Percentiles rank a stretch among this genome's conserved stretches.
Conservation (phyloP, 2,888 invertebrate species). For the Kuschelorhynchus macadamiae region DNA sequence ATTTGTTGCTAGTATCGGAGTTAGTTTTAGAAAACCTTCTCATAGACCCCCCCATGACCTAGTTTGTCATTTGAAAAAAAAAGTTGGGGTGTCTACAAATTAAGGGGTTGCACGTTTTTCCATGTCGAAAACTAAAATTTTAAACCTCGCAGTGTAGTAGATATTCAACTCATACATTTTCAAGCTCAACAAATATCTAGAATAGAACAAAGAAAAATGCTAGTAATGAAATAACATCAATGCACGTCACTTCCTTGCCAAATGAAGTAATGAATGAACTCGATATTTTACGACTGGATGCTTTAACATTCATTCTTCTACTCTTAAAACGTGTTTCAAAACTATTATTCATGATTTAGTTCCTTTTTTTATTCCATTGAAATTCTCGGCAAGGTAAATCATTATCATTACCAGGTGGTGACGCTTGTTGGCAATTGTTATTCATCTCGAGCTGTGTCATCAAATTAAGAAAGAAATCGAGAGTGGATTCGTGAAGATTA, state of each 20-base stretch:
- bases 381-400: slow-evolving; percentile 37
- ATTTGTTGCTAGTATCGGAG: too few relatives aligned
- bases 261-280: slow-evolving; percentile 28
- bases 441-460: slow-evolving; percentile 18
- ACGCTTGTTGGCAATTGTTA: slow-evolving; percentile 10
- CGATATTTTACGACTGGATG: slow-evolving; percentile 2
- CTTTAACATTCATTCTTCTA: slow-evolving; percentile 8
- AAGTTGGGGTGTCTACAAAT: too few relatives aligned
- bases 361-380: slow-evolving; percentile 23
- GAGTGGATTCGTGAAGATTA: too few relatives aligned
- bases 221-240: neutral
- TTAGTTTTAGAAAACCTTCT: too few relatives aligned
- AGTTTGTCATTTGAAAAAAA: too few relatives aligned
- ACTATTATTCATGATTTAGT: slow-evolving; percentile 23
- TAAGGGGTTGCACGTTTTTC: too few relatives aligned
- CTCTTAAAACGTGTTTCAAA: slow-evolving; percentile 12
- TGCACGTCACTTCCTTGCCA: slow-evolving; percentile 23
- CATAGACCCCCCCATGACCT: too few relatives aligned
- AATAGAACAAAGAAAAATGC: neutral
- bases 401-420: slow-evolving; percentile 30
- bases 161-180: too few relatives aligned
- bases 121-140: too few relatives aligned
- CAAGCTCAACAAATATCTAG: too few relatives aligned
- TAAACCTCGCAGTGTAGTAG: too few relatives aligned
- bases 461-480: slow-evolving; percentile 17